phyloP scores from a whole-genome alignment of 2,888 invertebrate species.

The Dromius quadrimaculatus region DNA sequence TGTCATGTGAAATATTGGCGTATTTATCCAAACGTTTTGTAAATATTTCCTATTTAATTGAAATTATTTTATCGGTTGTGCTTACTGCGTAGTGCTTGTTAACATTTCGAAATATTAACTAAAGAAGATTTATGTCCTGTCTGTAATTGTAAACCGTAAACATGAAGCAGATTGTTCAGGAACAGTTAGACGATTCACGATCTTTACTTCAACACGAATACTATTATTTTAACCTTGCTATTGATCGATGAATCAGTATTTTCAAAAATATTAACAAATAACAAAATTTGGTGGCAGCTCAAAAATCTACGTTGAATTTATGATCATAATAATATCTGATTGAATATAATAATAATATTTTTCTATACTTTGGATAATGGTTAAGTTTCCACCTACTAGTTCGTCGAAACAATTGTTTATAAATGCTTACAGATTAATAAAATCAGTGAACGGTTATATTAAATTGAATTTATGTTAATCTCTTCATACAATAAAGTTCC shows the following conservation, averaged over 20 bases:
- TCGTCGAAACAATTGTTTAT: constrained; percentile 29
- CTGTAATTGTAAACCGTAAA: constrained; percentile 11
- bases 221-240: not conserved
- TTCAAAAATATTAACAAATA: no score
- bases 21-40: not conserved
- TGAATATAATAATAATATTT: constrained; percentile 21
- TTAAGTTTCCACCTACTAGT: constrained; percentile 19
- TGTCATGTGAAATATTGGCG: constrained; percentile 14
- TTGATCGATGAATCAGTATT: constrained; percentile 10
- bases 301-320: not conserved
- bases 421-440: constrained; percentile 32
- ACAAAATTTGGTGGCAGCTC: not conserved
- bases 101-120: constrained; percentile 37
- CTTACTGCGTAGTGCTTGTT: not conserved
- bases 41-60: constrained; percentile 39
- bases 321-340: not conserved
- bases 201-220: constrained; percentile 11
- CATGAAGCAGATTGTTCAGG: constrained; percentile 14
- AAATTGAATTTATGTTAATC: constrained; percentile 29
- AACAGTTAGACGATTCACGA: constrained; percentile 15
- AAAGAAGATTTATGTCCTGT: constrained; percentile 7
- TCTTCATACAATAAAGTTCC: constrained; percentile 19
- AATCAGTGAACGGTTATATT: constrained; percentile 19
- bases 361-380: constrained; percentile 6
- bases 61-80: constrained; percentile 32